Evolutionary conservation across 53 echinoderm and acorn worm species (phyloP).

Genomic region (Crossaster papposus): DNA sequence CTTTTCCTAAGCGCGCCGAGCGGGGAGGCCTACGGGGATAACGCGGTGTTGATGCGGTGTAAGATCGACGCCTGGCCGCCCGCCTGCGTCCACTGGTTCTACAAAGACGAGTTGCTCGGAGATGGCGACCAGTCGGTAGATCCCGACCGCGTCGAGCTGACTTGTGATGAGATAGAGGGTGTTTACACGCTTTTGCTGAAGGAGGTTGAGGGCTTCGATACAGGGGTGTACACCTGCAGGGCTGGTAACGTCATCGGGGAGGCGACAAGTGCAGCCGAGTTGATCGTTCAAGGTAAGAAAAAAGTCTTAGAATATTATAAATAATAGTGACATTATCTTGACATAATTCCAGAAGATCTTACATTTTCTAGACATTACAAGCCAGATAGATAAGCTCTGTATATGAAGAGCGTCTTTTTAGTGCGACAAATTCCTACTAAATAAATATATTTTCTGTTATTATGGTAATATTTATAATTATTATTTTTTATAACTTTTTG

Average conservation of each 20-base stretch:
- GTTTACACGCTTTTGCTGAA: constrained; percentile 37
- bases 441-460: too few species aligned
- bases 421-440: too few species aligned
- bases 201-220: constrained; percentile 49
- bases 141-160: constrained; percentile 39
- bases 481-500: too few species aligned
- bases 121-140: constrained; percentile 27
- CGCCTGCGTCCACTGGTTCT: constrained; percentile 49
- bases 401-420: too few species aligned
- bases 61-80: constrained; percentile 46
- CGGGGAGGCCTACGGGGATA: constrained; percentile 13
- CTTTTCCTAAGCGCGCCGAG: constrained; percentile 8
- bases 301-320: neutral
- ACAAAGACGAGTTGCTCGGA: constrained; percentile 54
- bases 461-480: too few species aligned
- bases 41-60: constrained; percentile 57
- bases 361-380: too few species aligned
- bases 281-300: constrained; percentile 64
- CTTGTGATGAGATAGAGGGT: neutral
- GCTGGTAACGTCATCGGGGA: constrained; percentile 52
- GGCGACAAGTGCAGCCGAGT: constrained; percentile 47
- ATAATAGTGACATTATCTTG: too few species aligned
- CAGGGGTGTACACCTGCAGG: constrained; percentile 62
- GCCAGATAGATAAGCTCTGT: too few species aligned
- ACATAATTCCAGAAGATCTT: too few species aligned